phyloP scores from a whole-genome alignment of 2,888 invertebrate species.

The Monopis laevigella region DNA sequence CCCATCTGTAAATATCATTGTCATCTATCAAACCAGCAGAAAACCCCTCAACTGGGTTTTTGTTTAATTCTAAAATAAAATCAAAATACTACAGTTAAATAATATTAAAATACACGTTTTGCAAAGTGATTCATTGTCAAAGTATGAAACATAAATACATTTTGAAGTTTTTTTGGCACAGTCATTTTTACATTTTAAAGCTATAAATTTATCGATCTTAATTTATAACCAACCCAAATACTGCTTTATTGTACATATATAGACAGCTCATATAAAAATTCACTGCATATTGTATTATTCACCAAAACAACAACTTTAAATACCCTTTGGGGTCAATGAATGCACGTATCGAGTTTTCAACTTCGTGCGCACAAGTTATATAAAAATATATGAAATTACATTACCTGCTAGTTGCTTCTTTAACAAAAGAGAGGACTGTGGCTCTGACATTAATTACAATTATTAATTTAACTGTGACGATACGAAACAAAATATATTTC shows the following conservation, averaged over 20 bases:
- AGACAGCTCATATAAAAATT: too few species aligned
- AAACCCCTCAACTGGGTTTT: constrained; percentile 99
- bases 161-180: constrained; percentile 37
- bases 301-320: constrained; percentile 57
- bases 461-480: constrained; percentile 79
- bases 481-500: constrained; percentile 77
- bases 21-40: constrained; percentile 99
- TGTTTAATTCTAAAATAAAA: constrained; percentile 87
- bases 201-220: constrained; percentile 52
- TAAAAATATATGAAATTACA: constrained; percentile 22
- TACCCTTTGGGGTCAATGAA: constrained; percentile 64
- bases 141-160: constrained; percentile 33
- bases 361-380: too few species aligned
- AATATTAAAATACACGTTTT: background rate
- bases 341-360: constrained; percentile 45
- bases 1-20: constrained; percentile 99
- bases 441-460: constrained; percentile 93
- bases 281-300: too few species aligned
- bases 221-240: constrained; percentile 19
- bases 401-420: constrained; percentile 96
- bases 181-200: constrained; percentile 39
- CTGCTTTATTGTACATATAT: too few species aligned
- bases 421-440: constrained; percentile 94
- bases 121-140: constrained; percentile 33
- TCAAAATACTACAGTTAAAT: background rate